Evolutionary conservation across 2,888 invertebrate genomes (phyloP).

Genomic region (Dyspetes luteomarginatus): DNA sequence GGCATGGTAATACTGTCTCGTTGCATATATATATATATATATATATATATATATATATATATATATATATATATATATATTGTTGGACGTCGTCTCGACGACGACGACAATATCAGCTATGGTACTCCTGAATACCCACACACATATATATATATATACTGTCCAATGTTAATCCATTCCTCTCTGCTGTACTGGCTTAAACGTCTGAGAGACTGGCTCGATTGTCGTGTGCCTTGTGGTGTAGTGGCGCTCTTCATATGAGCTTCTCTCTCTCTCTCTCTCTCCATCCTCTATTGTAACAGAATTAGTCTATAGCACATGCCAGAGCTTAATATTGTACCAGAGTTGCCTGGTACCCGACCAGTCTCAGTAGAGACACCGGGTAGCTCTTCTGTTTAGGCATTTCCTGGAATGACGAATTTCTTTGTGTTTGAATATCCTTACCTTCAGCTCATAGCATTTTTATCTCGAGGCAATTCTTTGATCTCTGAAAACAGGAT

Average conservation of each 20-base stretch:
- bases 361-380: too few species aligned
- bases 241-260: constrained; percentile 22
- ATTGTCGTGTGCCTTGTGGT: constrained; percentile 36
- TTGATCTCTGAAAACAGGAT: too few species aligned
- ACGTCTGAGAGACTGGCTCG: constrained; percentile 54
- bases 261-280: constrained; percentile 10
- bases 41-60: too few species aligned
- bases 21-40: constrained; percentile 6
- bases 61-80: too few species aligned
- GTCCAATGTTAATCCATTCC: constrained; percentile 53
- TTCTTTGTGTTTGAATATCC: too few species aligned
- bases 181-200: constrained; percentile 50
- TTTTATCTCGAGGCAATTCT: too few species aligned
- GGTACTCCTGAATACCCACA: background rate
- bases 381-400: too few species aligned
- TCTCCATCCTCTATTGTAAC: constrained; percentile 41
- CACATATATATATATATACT: constrained; percentile 26
- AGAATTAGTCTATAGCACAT: constrained; percentile 59
- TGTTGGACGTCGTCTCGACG: constrained; percentile 51
- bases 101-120: constrained; percentile 24
- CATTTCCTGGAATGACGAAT: background rate
- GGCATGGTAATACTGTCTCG: constrained; percentile 12
- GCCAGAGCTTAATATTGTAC: constrained; percentile 55
- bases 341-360: constrained; percentile 16
- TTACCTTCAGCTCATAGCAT: too few species aligned